Evolutionary conservation across 2,113 vertebrate genomes (phyloP), one percentile per base, ranked within the genome.

Genomic region (Cathartes aura): DNA sequence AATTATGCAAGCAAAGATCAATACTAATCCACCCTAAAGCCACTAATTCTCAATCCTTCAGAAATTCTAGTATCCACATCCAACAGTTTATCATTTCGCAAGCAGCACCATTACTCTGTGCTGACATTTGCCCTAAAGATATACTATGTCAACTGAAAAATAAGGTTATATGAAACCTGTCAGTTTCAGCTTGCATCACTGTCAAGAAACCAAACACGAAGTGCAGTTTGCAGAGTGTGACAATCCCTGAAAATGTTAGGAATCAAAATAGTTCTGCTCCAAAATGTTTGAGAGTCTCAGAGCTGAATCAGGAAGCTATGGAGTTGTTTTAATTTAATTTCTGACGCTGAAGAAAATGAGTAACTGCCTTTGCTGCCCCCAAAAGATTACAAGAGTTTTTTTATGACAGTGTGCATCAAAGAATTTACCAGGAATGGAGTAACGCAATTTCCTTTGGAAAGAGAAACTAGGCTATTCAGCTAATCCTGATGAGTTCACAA

Each of bases 1-100:
- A 93, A 95, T 67, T 71, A 89, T 12, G 56, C n/a, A 94, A 67
- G 72, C 50, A 73, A 96, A 96, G 60, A 89, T 82, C 87, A 82
- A 71, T 55, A 82, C 42, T 78, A 80, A 95, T 62, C 67, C 67
- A 89, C 58, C 90, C 36, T 11, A 72, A 86, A 90, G 66, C 36
- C 79, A 80, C 58, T 86, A 75, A 76, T 81, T 89, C 86, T 83
- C 59, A 93, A 20, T 53, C 63, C 58, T 56, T 56, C 70, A 34
- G 38, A 73, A 70, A 76, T 64, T 16, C 7, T 2, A 38, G 45
- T 52, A 40, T 6, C 27, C 30, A 22, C 80, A 59, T 66, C 30
- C 64, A 68, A 40, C 32, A 21, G 34, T 21, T 56, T 5, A 60
- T 38, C 1, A 0, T 78, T 83, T 74, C n/a, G 23, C 48, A 89